These are phyloP conservation scores for Hypothenemus hampei DNA, from an alignment of 1,140 invertebrate genomes.

Conservation along the genomic window DNA sequence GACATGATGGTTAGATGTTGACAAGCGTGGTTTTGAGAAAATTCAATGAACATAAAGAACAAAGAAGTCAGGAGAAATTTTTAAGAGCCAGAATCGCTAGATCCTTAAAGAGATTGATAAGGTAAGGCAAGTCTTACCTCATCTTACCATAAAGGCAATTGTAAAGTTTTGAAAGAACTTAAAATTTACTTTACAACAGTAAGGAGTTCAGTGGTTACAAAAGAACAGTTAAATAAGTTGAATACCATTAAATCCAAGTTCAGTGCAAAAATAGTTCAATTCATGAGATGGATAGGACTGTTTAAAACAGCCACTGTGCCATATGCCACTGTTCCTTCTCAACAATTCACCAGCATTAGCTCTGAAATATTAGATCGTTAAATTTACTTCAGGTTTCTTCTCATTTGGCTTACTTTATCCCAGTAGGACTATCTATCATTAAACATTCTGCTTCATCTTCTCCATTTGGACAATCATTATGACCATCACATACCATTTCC, in stretches of 20 bases:
- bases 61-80: neutral
- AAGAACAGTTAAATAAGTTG: no score
- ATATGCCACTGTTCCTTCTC: constrained; percentile 52
- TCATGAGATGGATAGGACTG: constrained; percentile 39
- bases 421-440: constrained; percentile 7
- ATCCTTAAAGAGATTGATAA: no score
- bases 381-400: constrained; percentile 2
- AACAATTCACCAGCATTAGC: constrained; percentile 52
- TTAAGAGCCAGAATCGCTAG: no score
- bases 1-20: neutral
- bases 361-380: constrained; percentile 38
- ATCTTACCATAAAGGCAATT: neutral
- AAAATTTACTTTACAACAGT: neutral
- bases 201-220: neutral
- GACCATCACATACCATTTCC: constrained; percentile 68
- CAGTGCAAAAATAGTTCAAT: constrained; percentile 46
- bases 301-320: constrained; percentile 56
- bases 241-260: constrained; percentile 43
- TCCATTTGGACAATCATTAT: constrained; percentile 61
- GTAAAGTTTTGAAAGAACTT: neutral
- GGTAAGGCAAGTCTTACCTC: no score
- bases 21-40: neutral
- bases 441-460: constrained; percentile 60
- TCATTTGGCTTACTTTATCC: neutral
- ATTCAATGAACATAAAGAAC: no score